Evolutionary conservation across 2,113 vertebrate genomes (phyloP), one percentile per base, ranked within the genome.

Genomic region (Falcunculus frontatus): DNA sequence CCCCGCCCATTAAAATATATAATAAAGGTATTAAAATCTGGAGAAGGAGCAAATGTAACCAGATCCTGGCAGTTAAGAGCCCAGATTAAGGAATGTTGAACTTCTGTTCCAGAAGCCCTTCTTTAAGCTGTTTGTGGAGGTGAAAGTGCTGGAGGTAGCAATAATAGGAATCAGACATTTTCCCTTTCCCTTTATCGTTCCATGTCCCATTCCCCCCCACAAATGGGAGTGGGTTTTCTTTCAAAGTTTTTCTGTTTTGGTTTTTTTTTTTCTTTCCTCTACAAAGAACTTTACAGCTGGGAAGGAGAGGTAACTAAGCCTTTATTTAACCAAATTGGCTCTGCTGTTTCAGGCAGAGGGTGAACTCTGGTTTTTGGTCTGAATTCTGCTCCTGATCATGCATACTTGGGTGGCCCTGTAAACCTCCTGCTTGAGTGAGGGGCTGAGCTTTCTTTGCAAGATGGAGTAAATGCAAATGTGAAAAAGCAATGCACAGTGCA

Each of bases 1-100:
- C 30, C 30, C 9, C 67, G 23, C 8, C 89, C 52, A 91, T 90
- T 80, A 94, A 94, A 84, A 90, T 96, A 78, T 95, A 94, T 95
- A 98, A 96, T 90, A 88, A 94, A 94, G 93, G 73, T 79, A 97
- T 96, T 96, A 95, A 97, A 97, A 97, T 65, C 42, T 80, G 30
- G 72, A 63, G 74, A 82, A 47, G 27, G 50, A 81, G 85, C 93
- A 89, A 81, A 63, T 11, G 46, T 37, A 57, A 91, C 27, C 33
- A 74, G 84, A 96, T 96, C 62, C 78, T 87, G 92, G 56, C 80
- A 86, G 65, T 92, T 82, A 91, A 90, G 37, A 93, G 56, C 63
- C 30, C 21, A 68, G 70, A 87, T 76, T 89, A 91, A 81, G 63
- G n/a, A 83, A 96, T 93, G 70, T 77, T 81, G 39, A 80, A 94